Evolutionary conservation across 2,888 invertebrate species (phyloP).

Genomic region (Drosophila austrosaltans): DNA sequence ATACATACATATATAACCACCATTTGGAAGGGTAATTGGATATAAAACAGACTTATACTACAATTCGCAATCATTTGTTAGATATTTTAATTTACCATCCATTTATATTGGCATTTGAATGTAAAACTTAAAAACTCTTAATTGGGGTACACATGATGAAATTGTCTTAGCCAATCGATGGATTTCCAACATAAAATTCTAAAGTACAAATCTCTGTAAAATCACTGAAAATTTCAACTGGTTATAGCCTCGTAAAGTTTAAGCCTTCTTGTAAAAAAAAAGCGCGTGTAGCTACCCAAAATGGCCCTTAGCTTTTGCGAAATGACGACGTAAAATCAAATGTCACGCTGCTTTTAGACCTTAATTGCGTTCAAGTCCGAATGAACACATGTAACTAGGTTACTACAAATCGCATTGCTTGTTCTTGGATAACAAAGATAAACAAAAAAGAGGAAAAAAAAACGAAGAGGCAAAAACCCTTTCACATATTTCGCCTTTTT

Average conservation of each 20-base stretch:
- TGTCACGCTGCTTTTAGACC: not conserved
- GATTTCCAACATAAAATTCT: not conserved
- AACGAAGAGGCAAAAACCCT: not conserved
- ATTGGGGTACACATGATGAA: too few relatives aligned
- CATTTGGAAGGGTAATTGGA: not conserved
- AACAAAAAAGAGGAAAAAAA: not conserved
- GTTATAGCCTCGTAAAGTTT: not conserved
- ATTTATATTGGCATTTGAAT: too few relatives aligned
- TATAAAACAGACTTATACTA: too few relatives aligned
- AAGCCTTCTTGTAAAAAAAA: not conserved
- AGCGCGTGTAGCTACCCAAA: not conserved
- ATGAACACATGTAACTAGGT: conserved; percentile 10
- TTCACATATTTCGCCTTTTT: conserved; percentile 7
- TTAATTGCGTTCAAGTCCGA: conserved; percentile 6
- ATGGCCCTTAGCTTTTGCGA: not conserved
- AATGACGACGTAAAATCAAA: conserved; percentile 11
- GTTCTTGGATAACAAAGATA: conserved; percentile 7
- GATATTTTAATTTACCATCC: too few relatives aligned
- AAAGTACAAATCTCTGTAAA: not conserved
- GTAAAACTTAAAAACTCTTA: too few relatives aligned
- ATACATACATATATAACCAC: not conserved
- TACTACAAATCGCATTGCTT: conserved; percentile 10
- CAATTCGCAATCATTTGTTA: too few relatives aligned
- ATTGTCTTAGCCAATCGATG: not conserved
- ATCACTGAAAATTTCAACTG: not conserved